phyloP scores from a whole-genome alignment of 2,797 vertebrate species.

The Enteromius anoplus region DNA sequence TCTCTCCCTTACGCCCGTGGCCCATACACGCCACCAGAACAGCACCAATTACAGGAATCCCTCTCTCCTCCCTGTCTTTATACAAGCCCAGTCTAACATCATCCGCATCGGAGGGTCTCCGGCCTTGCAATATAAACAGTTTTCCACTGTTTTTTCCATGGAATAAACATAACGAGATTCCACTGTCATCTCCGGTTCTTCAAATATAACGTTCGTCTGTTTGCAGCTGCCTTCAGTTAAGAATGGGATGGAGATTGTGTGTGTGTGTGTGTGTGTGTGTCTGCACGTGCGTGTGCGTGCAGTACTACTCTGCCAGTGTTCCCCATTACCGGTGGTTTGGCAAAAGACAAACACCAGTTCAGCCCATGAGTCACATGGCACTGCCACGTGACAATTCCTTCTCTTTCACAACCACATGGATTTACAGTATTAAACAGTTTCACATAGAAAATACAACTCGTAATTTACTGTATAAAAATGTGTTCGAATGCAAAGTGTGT shows the following conservation, averaged over 20 bases:
- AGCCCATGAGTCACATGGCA: conserved; percentile 43
- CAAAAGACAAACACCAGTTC: conserved; percentile 34
- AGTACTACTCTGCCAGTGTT: conserved; percentile 42
- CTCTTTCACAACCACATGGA: conserved; percentile 3
- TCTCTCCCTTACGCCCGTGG: conserved; percentile 44
- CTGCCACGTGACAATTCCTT: conserved; percentile 42
- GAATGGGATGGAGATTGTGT: conserved; percentile 20
- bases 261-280: conserved; percentile 3
- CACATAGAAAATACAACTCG: not conserved
- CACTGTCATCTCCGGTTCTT: conserved; percentile 30
- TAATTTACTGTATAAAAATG: not conserved
- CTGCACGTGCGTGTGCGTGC: not conserved
- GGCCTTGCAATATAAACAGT: conserved; percentile 50
- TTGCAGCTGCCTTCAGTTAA: conserved; percentile 62
- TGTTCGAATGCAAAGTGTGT: not conserved
- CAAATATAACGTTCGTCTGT: conserved; percentile 15
- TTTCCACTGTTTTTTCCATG: conserved; percentile 34
- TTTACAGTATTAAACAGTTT: not conserved
- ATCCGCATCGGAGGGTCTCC: conserved; percentile 38
- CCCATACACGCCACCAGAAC: conserved; percentile 20
- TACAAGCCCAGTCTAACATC: conserved; percentile 23
- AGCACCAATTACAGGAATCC: conserved; percentile 34
- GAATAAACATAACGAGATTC: conserved; percentile 53
- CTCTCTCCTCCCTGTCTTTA: conserved; percentile 19
- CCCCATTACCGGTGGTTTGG: conserved; percentile 51